Evolutionary conservation across 2,888 invertebrate genomes (phyloP).

Genomic region (Drosophila pseudotalamancana): DNA sequence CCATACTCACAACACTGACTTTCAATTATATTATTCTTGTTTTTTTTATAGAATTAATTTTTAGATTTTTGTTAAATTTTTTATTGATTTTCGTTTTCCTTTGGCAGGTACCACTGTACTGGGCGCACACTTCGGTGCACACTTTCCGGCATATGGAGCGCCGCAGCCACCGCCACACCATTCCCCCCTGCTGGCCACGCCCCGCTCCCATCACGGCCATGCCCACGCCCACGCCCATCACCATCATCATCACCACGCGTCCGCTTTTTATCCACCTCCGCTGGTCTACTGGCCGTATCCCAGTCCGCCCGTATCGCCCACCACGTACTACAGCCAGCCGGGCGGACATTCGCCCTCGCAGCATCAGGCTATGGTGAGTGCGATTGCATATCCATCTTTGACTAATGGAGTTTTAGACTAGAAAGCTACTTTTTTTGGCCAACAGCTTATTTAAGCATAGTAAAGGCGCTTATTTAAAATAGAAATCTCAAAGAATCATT

Average conservation of each 20-base stretch:
- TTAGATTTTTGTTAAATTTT: neutral
- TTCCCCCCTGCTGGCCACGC: slow-evolving; percentile 81
- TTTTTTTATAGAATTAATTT: slow-evolving; percentile 8
- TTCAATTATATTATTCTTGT: slow-evolving; percentile 11
- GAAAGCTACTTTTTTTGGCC: no score
- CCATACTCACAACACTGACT: slow-evolving; percentile 72
- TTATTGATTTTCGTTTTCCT: no score
- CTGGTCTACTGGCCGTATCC: slow-evolving; percentile 97
- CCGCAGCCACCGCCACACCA: slow-evolving; percentile 83
- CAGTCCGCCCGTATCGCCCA: slow-evolving; percentile 96
- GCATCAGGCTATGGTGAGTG: slow-evolving; percentile 80
- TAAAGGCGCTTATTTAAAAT: no score
- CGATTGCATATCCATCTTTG: neutral
- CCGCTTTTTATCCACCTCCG: slow-evolving; percentile 86
- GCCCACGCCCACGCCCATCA: slow-evolving; percentile 86
- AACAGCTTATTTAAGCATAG: no score
- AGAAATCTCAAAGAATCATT: no score
- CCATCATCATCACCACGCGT: slow-evolving; percentile 85
- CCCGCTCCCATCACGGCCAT: slow-evolving; percentile 82
- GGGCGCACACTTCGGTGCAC: slow-evolving; percentile 84
- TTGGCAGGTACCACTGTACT: slow-evolving; percentile 86
- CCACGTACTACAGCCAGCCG: slow-evolving; percentile 90
- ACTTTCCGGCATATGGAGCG: slow-evolving; percentile 83
- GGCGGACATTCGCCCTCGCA: slow-evolving; percentile 84
- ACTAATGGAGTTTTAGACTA: no score